Evolutionary conservation across 2,797 vertebrate species (phyloP).

Genomic region (Paguma larvata): DNA sequence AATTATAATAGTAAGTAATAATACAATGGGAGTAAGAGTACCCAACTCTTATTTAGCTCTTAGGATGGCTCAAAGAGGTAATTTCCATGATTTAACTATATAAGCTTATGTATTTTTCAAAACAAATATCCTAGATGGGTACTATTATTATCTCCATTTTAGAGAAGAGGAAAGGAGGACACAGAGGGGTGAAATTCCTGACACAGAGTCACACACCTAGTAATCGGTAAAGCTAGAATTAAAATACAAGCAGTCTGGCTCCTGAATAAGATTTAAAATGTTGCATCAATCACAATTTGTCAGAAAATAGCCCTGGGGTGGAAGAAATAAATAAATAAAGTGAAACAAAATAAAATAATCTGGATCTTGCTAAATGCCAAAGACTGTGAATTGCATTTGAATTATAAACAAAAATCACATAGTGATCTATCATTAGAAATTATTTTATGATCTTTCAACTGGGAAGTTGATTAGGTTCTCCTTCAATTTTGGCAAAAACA

Average conservation of each 20-base stretch:
- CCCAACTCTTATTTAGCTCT: not conserved
- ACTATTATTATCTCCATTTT: not conserved
- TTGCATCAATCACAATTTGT: not conserved
- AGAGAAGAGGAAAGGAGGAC: not conserved
- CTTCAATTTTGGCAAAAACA: not conserved
- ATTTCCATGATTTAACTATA: not conserved
- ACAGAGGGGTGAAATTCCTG: not conserved
- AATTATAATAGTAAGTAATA: not conserved
- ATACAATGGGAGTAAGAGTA: not conserved
- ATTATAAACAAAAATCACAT: not conserved
- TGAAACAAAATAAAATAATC: not conserved
- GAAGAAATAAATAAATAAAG: not conserved
- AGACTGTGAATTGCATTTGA: not conserved
- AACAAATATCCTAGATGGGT: not conserved
- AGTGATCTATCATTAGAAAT: not conserved
- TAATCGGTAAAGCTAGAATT: not conserved
- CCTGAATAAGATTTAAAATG: not conserved
- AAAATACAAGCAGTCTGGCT: not conserved
- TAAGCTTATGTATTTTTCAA: not conserved
- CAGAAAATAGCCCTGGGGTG: not conserved
- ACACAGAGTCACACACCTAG: not conserved
- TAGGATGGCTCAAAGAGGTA: not conserved
- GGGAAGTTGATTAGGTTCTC: not conserved
- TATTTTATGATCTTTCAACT: not conserved
- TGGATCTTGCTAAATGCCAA: not conserved